Evolutionary conservation across 2,113 vertebrate species (phyloP).

Genomic region (Lamprotornis superbus): DNA sequence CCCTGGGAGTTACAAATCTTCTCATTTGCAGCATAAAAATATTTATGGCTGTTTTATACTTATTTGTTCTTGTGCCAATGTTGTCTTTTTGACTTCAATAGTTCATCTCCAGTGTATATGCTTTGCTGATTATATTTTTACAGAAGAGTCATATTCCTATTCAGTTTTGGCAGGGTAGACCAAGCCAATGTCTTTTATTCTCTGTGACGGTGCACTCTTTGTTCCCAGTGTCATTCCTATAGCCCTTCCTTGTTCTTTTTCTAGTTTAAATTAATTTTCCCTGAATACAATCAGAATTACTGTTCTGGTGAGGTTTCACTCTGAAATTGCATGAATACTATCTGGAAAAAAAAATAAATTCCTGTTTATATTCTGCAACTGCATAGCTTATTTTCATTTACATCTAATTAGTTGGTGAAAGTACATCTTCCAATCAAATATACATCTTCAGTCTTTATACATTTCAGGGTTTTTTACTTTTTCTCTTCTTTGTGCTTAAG

Average conservation of each 20-base stretch:
- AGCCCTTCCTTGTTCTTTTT: not conserved
- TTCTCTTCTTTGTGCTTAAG: not conserved
- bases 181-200: not conserved
- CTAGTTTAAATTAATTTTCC: not conserved
- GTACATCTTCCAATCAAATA: not conserved
- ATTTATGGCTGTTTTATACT: conserved; percentile 39
- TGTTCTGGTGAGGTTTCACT: not conserved
- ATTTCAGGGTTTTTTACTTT: not conserved
- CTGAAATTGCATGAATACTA: not conserved
- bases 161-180: not conserved
- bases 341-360: not conserved
- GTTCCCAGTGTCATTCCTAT: not conserved
- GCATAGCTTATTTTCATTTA: not conserved
- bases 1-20: conserved; percentile 57
- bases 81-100: conserved; percentile 48
- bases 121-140: conserved; percentile 7
- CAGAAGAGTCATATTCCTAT: not conserved
- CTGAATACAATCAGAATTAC: not conserved
- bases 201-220: not conserved
- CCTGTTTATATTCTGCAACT: not conserved
- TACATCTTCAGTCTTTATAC: not conserved
- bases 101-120: conserved; percentile 24
- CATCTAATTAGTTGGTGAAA: not conserved
- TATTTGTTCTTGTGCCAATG: conserved; percentile 44
- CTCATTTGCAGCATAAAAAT: conserved; percentile 51